Conservation (phyloP, 2,888 invertebrate species). For the Toxonevra muliebris region DNA sequence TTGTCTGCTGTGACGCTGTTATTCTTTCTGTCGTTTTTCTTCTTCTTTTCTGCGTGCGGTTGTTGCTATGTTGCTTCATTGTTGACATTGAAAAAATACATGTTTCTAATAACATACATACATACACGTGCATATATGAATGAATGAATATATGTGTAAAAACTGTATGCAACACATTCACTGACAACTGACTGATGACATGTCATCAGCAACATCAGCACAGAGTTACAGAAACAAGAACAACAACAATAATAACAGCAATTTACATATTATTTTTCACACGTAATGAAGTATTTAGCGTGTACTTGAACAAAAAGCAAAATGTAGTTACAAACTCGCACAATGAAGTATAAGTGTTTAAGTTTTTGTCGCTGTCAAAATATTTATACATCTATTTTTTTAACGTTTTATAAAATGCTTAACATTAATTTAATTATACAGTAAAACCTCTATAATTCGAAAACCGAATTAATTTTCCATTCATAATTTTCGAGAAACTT, state of each 20-base stretch:
- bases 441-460: too few species aligned
- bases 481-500: too few species aligned
- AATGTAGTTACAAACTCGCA: background rate
- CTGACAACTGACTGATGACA: constrained; percentile 46
- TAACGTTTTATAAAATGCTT: too few species aligned
- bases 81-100: constrained; percentile 44
- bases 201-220: constrained; percentile 38
- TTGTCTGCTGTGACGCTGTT: constrained; percentile 20
- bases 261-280: constrained; percentile 33
- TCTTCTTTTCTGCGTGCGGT: too few species aligned
- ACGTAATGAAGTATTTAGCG: constrained; percentile 34
- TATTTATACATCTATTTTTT: too few species aligned
- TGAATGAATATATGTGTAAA: constrained; percentile 25
- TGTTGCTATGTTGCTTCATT: constrained; percentile 31
- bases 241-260: constrained; percentile 26
- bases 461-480: too few species aligned
- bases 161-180: background rate
- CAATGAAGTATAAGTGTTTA: too few species aligned
- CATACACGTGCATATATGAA: constrained; percentile 17
- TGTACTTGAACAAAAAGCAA: constrained; percentile 30
- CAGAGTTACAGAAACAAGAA: constrained; percentile 11
- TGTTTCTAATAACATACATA: constrained; percentile 31
- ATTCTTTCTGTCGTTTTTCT: too few species aligned
- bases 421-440: too few species aligned
- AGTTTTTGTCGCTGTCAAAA: too few species aligned